Conservation (phyloP, 2,113 vertebrate genomes). For the Megaleporinus macrocephalus region DNA sequence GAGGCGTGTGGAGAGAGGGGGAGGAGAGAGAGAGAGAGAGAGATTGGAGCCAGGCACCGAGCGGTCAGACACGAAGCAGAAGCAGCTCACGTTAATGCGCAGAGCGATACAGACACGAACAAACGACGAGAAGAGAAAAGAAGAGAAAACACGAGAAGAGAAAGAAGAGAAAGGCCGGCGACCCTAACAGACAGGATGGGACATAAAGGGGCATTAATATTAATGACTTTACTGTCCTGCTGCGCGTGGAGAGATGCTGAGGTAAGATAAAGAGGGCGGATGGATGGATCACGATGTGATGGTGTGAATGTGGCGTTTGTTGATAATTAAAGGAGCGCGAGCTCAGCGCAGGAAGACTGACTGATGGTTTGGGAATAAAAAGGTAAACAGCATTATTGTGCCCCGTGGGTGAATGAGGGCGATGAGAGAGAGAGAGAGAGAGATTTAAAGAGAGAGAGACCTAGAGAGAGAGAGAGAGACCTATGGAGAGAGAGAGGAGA, state of each 20-base stretch:
- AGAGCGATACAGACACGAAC: neutral
- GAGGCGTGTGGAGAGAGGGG: neutral
- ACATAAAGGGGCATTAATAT: constrained; percentile 37
- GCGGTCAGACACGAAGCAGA: constrained; percentile 16
- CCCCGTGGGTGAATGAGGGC: neutral
- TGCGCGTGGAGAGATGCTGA: constrained; percentile 52
- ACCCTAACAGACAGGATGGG: constrained; percentile 41
- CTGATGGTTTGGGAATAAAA: neutral
- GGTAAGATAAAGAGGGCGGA: constrained; percentile 40
- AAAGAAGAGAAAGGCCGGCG: constrained; percentile 4
- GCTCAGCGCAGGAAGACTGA: neutral
- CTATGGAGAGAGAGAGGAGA: no score
- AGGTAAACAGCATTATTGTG: neutral
- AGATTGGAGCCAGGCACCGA: constrained; percentile 43
- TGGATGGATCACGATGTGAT: neutral
- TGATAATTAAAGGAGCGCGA: neutral
- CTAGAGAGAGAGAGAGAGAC: no score
- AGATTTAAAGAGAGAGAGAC: neutral
- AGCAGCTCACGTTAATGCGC: neutral
- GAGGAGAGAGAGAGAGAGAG: constrained; percentile 32
- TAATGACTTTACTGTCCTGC: constrained; percentile 54
- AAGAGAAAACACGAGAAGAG: no score
- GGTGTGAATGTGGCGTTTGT: neutral
- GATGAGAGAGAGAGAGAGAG: constrained; percentile 12
- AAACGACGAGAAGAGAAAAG: neutral